Base-by-base conservation (phyloP, 2,797 vertebrate genomes). In the Catharus ustulatus region DNA sequence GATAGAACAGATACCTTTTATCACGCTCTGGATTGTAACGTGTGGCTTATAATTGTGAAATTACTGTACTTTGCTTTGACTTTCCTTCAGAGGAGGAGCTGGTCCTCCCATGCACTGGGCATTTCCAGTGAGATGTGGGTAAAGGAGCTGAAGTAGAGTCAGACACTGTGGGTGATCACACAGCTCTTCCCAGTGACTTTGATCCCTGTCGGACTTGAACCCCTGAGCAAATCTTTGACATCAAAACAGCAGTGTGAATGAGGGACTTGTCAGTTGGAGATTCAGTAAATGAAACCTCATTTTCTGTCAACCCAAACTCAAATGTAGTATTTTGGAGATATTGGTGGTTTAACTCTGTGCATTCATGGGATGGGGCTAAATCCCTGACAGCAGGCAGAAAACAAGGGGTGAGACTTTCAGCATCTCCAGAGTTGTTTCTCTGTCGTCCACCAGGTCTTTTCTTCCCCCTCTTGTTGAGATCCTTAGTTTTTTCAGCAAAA, bases 301-400 rank as follows among this genome's bases (percentile, higher is more conserved):
- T 51, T 88, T 91, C 74, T 83, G 43, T 51, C 29, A 43, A 19
- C 15, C 19, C 21, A n/a, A 66, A 49, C 24, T 73, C n/a, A 80
- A 34, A 58, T 4, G 11, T 14, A 22, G 7, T 36, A 5, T 38
- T 40, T 81, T 67, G 15, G 59, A 76, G 34, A 10, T 21, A 26
- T 1, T 3, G 3, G 20, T 40, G 21, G 83, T 93, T 61, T 32
- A 85, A 21, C 16, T 0, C 0, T 11, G 15, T 26, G 9, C 23
- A 8, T 57, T 64, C 15, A 13, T 27, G 43, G 49, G 22, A 15
- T 29, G 38, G 12, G 38, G 22, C 49, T 80, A 76, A 74, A 66
- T 12, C 24, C 27, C 30, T 86, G 57, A 7, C 1, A 79, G 29
- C 2, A 59, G 36, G 27, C 30, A 85, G 40, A 5, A 57, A 48